Conservation (phyloP, 2,888 invertebrate genomes). For the Dioctria linearis region DNA sequence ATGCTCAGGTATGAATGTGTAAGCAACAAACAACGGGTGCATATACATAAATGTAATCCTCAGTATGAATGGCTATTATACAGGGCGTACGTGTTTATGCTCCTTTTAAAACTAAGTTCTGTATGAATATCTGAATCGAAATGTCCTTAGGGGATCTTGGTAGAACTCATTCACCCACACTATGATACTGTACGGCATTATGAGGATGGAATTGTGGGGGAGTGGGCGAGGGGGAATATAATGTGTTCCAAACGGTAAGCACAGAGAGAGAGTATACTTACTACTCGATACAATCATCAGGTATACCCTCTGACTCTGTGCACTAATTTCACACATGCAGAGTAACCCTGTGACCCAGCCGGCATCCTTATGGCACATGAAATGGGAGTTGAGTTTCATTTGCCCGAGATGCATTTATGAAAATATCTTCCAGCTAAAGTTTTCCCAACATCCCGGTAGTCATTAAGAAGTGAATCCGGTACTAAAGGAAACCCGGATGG, state of each 20-base stretch:
- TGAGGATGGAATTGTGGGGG: too few relatives aligned
- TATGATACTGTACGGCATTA: not conserved
- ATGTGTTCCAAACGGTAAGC: not conserved
- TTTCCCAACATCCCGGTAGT: constrained; percentile 50
- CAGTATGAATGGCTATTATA: constrained; percentile 41
- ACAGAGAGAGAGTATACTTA: constrained; percentile 10
- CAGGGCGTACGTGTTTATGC: constrained; percentile 54
- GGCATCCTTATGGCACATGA: constrained; percentile 13
- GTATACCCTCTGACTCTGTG: constrained; percentile 17
- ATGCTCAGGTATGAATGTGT: constrained; percentile 45
- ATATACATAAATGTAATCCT: constrained; percentile 31
- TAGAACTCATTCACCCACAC: constrained; percentile 49
- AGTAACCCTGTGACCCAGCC: constrained; percentile 42
- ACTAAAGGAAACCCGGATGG: constrained; percentile 24
- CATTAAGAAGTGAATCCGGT: constrained; percentile 51
- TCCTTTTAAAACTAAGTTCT: constrained; percentile 57
- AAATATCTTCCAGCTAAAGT: constrained; percentile 29
- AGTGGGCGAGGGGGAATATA: not conserved
- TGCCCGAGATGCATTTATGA: constrained; percentile 34
- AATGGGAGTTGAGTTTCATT: constrained; percentile 26
- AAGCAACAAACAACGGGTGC: constrained; percentile 40
- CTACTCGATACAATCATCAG: constrained; percentile 44
- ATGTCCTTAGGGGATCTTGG: constrained; percentile 54
- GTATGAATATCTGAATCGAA: constrained; percentile 57
- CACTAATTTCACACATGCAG: constrained; percentile 48